phyloP scores from a whole-genome alignment of 1,140 invertebrate species.

The Aphelenchoides avenae region DNA sequence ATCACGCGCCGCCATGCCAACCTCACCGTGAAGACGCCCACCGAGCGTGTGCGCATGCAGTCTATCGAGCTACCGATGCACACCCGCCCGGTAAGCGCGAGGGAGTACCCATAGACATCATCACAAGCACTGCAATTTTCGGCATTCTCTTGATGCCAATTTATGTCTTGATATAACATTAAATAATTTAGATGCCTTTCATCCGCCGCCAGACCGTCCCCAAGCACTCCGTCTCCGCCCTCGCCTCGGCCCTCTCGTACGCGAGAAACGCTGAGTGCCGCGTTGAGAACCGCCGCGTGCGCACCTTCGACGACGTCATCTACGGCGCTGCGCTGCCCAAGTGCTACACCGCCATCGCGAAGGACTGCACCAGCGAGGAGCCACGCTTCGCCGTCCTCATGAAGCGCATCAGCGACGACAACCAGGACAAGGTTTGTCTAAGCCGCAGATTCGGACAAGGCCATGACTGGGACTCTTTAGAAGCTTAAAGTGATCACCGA shows the following conservation, averaged over 20 bases:
- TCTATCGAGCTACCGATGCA: conserved; percentile 17
- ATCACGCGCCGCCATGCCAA: conserved; percentile 32
- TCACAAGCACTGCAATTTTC: too few relatives aligned
- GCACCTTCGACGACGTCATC: conserved; percentile 23
- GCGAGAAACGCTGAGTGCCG: conserved; percentile 23
- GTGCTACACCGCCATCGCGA: conserved; percentile 35
- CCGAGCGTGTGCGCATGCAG: conserved; percentile 8
- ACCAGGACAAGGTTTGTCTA: background rate
- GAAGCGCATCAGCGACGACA: conserved; percentile 15
- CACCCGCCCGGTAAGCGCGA: conserved; percentile 10
- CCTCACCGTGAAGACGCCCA: conserved; percentile 38
- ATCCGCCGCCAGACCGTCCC: too few relatives aligned
- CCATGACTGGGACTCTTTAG: conserved; percentile 12
- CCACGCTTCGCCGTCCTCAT: conserved; percentile 37
- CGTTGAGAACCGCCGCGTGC: conserved; percentile 12
- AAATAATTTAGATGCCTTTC: too few relatives aligned
- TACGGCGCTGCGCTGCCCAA: conserved; percentile 12
- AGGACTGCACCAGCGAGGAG: conserved; percentile 25
- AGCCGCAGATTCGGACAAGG: background rate
- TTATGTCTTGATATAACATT: too few relatives aligned
- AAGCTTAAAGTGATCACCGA: conserved; percentile 32
- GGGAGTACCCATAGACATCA: too few relatives aligned
- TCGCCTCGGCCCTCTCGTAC: too few relatives aligned
- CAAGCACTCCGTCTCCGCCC: too few relatives aligned
- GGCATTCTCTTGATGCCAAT: too few relatives aligned